A percentile compares a stretch with the other conserved stretches of the same genome.
Evolutionary conservation across 2,888 invertebrate species (phyloP).

Genomic region (Marronus borbonicus): DNA sequence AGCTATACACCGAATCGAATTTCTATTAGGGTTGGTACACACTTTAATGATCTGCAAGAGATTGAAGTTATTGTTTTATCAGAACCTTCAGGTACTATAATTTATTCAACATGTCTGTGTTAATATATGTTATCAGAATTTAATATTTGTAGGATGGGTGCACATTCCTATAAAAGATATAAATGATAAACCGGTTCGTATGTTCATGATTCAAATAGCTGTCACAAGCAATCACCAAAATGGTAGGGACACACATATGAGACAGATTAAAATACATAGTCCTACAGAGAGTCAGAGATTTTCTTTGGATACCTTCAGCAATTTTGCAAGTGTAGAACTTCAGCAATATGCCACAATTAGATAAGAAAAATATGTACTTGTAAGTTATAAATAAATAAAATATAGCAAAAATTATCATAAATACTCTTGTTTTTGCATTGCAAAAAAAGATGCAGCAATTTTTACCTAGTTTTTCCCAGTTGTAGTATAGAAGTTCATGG

Average conservation of each 20-base stretch:
- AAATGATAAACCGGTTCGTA: slow-evolving; percentile 89
- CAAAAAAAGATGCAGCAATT: neutral
- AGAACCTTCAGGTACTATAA: slow-evolving; percentile 84
- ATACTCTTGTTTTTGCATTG: neutral
- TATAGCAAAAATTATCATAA: neutral
- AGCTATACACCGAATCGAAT: slow-evolving; percentile 98
- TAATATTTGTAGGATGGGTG: slow-evolving; percentile 85
- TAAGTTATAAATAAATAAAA: slow-evolving; percentile 32
- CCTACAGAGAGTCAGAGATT: slow-evolving; percentile 81
- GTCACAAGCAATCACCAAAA: slow-evolving; percentile 99
- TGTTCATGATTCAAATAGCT: slow-evolving; percentile 97
- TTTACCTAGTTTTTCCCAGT: too few species aligned
- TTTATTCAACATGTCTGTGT: neutral
- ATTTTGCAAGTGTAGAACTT: slow-evolving; percentile 87
- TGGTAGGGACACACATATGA: slow-evolving; percentile 97
- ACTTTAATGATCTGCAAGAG: slow-evolving; percentile 97
- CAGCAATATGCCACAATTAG: slow-evolving; percentile 87
- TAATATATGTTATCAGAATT: too few species aligned
- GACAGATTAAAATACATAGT: slow-evolving; percentile 96
- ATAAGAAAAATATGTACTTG: slow-evolving; percentile 67
- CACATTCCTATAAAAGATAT: slow-evolving; percentile 93
- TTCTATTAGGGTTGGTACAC: slow-evolving; percentile 93
- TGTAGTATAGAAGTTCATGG: too few species aligned
- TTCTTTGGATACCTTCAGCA: slow-evolving; percentile 81
- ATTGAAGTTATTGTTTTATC: slow-evolving; percentile 93